Evolutionary conservation across 2,888 invertebrate genomes (phyloP).

Genomic region (Drosophila birchii): DNA sequence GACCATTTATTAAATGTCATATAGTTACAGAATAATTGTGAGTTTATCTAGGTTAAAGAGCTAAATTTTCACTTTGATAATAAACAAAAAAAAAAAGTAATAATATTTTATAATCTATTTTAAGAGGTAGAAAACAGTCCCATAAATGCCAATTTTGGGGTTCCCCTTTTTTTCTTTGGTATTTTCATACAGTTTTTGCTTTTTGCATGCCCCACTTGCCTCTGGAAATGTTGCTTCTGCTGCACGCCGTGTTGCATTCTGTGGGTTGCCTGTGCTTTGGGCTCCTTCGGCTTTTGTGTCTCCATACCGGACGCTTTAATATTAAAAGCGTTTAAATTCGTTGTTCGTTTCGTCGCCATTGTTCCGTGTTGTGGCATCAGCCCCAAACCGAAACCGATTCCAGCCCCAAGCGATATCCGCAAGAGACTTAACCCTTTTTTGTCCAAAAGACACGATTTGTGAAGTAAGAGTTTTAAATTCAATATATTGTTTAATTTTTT

Average conservation of each 20-base stretch:
- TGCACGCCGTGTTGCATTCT: constrained; percentile 70
- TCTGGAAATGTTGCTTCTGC: constrained; percentile 37
- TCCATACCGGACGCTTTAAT: constrained; percentile 68
- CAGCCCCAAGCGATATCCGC: constrained; percentile 21
- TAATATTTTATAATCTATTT: not conserved
- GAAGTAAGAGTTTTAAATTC: not conserved
- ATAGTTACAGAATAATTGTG: no score
- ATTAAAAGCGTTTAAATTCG: constrained; percentile 77
- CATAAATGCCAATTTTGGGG: not conserved
- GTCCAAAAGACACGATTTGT: not conserved
- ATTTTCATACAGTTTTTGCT: constrained; percentile 55
- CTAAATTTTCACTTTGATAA: no score
- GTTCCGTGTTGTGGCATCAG: constrained; percentile 45
- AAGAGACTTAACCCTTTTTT: constrained; percentile 5
- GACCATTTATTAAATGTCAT: no score
- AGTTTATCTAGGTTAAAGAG: no score
- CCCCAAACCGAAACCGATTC: constrained; percentile 7
- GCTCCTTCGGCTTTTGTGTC: constrained; percentile 39
- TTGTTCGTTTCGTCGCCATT: constrained; percentile 67
- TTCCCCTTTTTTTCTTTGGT: constrained; percentile 25
- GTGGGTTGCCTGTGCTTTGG: constrained; percentile 32
- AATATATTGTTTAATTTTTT: not conserved
- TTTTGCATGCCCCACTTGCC: constrained; percentile 62
- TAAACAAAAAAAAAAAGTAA: no score
- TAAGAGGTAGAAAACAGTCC: not conserved